Evolutionary conservation across 2,888 invertebrate species (phyloP).

Genomic region (Plebejus argus): DNA sequence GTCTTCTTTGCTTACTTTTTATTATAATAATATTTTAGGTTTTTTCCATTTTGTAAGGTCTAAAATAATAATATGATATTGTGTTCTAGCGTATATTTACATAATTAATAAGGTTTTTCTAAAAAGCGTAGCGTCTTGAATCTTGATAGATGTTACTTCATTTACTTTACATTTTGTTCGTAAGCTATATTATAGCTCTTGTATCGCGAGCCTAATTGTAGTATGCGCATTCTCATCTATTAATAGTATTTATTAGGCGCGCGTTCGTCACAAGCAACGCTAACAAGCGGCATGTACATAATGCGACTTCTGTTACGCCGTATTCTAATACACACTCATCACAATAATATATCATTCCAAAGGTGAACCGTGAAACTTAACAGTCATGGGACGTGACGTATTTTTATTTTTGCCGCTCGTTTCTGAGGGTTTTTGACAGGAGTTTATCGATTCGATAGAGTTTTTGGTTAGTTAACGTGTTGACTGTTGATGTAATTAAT

Average conservation of each 20-base stretch:
- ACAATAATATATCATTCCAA: background rate
- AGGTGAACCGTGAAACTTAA: background rate
- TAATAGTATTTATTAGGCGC: conserved; percentile 31
- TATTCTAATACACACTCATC: conserved; percentile 3
- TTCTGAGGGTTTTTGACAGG: background rate
- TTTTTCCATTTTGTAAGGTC: no score
- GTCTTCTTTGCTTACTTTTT: no score
- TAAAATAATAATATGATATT: no score
- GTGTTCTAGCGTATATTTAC: no score
- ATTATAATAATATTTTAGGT: no score
- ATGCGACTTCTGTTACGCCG: background rate
- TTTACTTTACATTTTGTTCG: no score
- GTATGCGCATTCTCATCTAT: background rate
- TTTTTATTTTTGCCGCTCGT: no score
- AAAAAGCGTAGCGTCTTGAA: no score
- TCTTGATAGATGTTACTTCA: no score
- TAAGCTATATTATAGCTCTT: background rate
- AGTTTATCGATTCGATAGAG: background rate
- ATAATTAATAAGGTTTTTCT: no score
- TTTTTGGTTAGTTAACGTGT: background rate
- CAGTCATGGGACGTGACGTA: background rate
- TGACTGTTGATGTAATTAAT: no score
- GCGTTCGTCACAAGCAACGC: conserved; percentile 16
- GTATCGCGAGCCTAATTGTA: conserved; percentile 4
- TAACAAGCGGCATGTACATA: conserved; percentile 28